Percentiles rank a stretch among this genome's conserved stretches.
These are phyloP conservation scores for Calvadosia cruxmelitensis DNA, from an alignment of 30 jellyfish, hydroid and myxozoan species.

Conservation along the genomic window DNA sequence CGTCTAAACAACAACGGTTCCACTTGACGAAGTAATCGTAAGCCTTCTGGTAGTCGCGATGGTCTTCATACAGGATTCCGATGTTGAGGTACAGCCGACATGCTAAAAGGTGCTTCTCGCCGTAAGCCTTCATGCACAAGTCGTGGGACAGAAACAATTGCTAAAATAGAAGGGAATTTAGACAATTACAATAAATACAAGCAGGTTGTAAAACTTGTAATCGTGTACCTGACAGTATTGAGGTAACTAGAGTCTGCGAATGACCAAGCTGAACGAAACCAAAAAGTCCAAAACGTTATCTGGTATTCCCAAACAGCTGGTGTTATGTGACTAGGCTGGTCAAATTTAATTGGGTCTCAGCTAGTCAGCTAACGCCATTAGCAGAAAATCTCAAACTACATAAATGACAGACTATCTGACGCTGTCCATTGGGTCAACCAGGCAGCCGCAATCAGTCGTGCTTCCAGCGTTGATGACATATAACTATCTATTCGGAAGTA, in stretches of 20 bases:
- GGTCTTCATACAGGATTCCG: constrained; percentile 87
- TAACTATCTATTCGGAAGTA: no score
- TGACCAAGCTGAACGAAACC: background rate
- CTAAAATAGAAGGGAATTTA: constrained; percentile 14
- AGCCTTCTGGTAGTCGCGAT: constrained; percentile 49
- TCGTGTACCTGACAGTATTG: background rate
- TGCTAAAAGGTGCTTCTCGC: constrained; percentile 68
- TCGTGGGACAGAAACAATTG: constrained; percentile 44
- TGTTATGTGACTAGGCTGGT: no score
- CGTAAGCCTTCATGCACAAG: constrained; percentile 84
- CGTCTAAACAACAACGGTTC: constrained; percentile 57
- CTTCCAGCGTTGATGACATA: no score
- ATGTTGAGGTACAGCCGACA: constrained; percentile 70
- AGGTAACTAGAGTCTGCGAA: background rate
- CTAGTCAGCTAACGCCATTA: no score
- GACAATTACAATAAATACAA: background rate
- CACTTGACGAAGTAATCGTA: constrained; percentile 79
- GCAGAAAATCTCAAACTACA: no score
- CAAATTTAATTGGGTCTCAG: no score
- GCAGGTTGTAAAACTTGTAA: background rate
- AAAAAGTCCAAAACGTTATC: background rate
- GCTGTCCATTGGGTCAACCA: no score
- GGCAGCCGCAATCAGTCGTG: no score
- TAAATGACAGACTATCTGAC: no score
- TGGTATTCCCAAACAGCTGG: no score